phyloP scores from a whole-genome alignment of 2,113 vertebrate genomes.

The Callipepla californica region DNA sequence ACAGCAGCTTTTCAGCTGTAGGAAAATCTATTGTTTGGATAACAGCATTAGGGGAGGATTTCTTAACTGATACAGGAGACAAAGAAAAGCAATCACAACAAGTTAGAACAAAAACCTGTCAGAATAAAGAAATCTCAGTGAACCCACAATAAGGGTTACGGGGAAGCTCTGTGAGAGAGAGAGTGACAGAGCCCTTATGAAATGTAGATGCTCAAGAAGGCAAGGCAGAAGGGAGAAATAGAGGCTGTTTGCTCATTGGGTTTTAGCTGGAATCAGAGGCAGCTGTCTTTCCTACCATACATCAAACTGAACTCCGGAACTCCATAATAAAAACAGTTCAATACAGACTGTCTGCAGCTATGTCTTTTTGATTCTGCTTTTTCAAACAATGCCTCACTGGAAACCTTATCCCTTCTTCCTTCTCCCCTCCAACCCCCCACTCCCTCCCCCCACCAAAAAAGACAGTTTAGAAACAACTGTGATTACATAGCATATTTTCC shows the following conservation, averaged over 20 bases:
- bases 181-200: not conserved
- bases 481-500: conserved; percentile 61
- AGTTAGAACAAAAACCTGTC: conserved; percentile 29
- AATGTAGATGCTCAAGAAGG: not conserved
- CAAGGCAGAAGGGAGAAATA: not conserved
- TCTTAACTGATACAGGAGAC: not conserved
- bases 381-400: not conserved
- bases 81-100: not conserved
- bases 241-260: not conserved
- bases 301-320: not conserved
- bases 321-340: conserved; percentile 9
- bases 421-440: not conserved
- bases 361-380: conserved; percentile 42
- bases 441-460: not conserved
- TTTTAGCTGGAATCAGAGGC: conserved; percentile 5
- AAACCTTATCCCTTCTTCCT: not conserved
- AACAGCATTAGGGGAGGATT: not conserved
- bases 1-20: not conserved
- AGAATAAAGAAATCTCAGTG: conserved; percentile 12
- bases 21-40: conserved; percentile 12
- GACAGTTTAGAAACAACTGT: conserved; percentile 40
- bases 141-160: not conserved
- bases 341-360: conserved; percentile 43
- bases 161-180: not conserved
- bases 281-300: not conserved